These are phyloP conservation scores for Contarinia nasturtii DNA, from an alignment of 1,140 invertebrate species.

Conservation along the genomic window DNA sequence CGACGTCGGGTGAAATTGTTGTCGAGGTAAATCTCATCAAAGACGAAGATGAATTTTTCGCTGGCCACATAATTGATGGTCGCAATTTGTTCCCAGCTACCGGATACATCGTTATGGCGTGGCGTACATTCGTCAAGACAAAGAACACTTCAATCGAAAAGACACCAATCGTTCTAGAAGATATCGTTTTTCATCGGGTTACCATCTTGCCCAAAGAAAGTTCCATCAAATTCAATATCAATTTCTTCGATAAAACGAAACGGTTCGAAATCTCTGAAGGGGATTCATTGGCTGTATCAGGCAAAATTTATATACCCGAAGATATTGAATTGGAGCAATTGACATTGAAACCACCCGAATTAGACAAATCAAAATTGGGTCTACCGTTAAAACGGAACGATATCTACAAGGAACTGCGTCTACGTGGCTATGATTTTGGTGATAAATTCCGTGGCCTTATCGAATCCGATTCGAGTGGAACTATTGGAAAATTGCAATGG, in stretches of 20 bases:
- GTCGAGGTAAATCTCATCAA: conserved; percentile 61
- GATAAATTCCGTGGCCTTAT: conserved; percentile 71
- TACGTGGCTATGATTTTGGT: conserved; percentile 86
- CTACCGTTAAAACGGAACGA: conserved; percentile 52
- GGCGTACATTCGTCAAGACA: conserved; percentile 81
- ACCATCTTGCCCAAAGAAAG: conserved; percentile 77
- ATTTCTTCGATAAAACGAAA: conserved; percentile 69
- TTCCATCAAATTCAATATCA: conserved; percentile 68
- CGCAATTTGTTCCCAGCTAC: conserved; percentile 88
- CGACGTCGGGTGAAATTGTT: conserved; percentile 45
- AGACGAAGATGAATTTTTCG: conserved; percentile 53
- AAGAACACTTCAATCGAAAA: conserved; percentile 55
- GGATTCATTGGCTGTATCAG: conserved; percentile 59
- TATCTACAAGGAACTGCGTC: conserved; percentile 81
- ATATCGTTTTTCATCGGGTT: conserved; percentile 74
- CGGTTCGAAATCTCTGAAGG: conserved; percentile 86
- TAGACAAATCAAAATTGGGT: conserved; percentile 29
- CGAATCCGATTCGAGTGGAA: conserved; percentile 42
- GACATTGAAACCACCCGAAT: conserved; percentile 19
- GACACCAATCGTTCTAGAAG: conserved; percentile 66
- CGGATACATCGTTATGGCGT: conserved; percentile 80
- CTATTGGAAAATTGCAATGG: conserved; percentile 54
- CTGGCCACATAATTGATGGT: conserved; percentile 88
- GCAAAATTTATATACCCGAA: conserved; percentile 48
- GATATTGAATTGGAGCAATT: conserved; percentile 36